Conservation (phyloP, 2,797 vertebrate species). For the Lutjanus campechanus region DNA sequence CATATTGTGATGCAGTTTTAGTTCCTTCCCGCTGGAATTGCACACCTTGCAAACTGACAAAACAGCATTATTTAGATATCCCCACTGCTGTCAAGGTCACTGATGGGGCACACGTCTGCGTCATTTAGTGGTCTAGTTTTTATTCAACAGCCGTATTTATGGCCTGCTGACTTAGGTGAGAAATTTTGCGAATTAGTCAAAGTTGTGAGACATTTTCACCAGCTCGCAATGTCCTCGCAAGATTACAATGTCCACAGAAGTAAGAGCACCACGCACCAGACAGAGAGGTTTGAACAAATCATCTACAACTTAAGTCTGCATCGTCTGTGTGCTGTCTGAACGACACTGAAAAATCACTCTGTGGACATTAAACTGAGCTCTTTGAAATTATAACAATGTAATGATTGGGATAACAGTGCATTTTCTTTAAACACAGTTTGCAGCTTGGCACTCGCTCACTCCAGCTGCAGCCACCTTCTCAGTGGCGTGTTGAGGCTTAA, state of each 20-base stretch:
- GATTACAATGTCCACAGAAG: slow-evolving; percentile 1
- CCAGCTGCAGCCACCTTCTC: slow-evolving; percentile 57
- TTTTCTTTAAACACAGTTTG: slow-evolving; percentile 10
- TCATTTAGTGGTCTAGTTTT: slow-evolving; percentile 1
- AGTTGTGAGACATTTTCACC: slow-evolving; percentile 4
- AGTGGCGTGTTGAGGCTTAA: slow-evolving; percentile 72
- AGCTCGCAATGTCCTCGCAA: neutral
- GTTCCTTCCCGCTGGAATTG: slow-evolving; percentile 36
- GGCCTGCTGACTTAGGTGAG: neutral
- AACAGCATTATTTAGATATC: slow-evolving; percentile 31
- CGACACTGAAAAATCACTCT: no score
- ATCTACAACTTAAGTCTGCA: neutral
- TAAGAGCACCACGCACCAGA: neutral
- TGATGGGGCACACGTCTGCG: neutral
- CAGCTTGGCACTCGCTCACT: slow-evolving; percentile 9
- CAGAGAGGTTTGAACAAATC: neutral
- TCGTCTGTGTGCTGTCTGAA: neutral
- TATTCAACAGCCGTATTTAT: slow-evolving; percentile 9
- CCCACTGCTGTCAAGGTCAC: neutral
- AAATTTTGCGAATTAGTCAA: neutral
- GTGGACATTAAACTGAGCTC: neutral
- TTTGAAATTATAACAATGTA: slow-evolving; percentile 1
- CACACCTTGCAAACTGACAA: slow-evolving; percentile 24
- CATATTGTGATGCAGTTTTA: slow-evolving; percentile 30
- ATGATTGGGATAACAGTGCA: neutral